Evolutionary conservation across 2,113 vertebrate genomes (phyloP), one percentile per base, ranked within the genome.

Genomic region (Hippoglossus stenolepis): DNA sequence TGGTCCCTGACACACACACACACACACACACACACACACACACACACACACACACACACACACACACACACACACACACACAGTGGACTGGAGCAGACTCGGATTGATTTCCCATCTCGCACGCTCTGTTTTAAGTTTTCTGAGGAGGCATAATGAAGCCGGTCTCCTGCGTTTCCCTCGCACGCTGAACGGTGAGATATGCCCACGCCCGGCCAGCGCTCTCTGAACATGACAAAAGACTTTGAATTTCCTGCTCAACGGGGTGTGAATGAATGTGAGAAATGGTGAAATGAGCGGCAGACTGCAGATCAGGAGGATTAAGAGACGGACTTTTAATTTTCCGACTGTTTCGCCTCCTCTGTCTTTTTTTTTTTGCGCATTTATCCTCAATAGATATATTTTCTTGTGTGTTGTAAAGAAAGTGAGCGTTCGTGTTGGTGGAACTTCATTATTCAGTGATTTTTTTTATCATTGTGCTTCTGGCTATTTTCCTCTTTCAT

Each of bases 401-500:
- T 73, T 73, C 31, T 65, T 75, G 69, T 84, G 85, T 82, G 57
- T 38, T 45, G 23, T 31, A 40, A 13, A 75, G 38, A 80, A 83
- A 77, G 54, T 51, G 53, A 65, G 45, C 28, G 8, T 21, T 45
- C 43, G 70, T 75, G 65, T 84, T 84, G 72, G 73, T 82, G 67
- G 63, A 65, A 63, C 77, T 80, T 79, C 20, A 65, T 80, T 85
- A 79, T 83, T 76, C 76, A 82, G 65, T 73, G 0, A 43, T 62
- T 64, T 65, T 0, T 7, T 31, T 31, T n/a, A 79, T 69, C 70
- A 3, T 26, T 28, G 15, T 26, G 85, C 86, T 84, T 70, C 73
- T 63, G 87, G 89, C 81, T 85, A 35, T 80, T 88, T 84, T 65
- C 70, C 35, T 65, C 68, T 49, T 74, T 78, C 49, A 65, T 84